Evolutionary conservation across 2,113 vertebrate genomes (phyloP), one percentile per base, ranked within the genome.

Genomic region (Hypanus sabinus): DNA sequence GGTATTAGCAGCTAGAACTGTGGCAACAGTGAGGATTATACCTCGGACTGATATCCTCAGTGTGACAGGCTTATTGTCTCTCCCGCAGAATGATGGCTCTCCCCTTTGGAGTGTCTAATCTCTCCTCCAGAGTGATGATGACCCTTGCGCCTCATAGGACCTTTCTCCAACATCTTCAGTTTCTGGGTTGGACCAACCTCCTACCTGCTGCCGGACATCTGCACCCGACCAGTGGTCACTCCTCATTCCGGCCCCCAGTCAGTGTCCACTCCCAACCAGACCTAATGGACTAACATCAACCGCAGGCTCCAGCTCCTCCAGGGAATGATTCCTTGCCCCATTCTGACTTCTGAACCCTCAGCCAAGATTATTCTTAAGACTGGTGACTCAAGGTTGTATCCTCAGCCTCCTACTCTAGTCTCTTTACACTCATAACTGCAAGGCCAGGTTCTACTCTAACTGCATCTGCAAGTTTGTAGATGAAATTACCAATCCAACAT

Each of bases 121-220:
- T 46, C 46, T 46, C 46, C 46, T 46, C 46, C 46, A 46, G 46
- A 46, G 46, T 46, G 46, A 46, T 3, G 46, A 46, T 46, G 46
- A 1, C 46, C 46, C 46, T 46, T 46, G 46, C 4, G 46, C 4
- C 46, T 46, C 46, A 46, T 46, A 46, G 46, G 46, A 46, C 46
- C 46, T 46, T 46, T 99, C 94, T 98, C 98, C 94, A 99, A 99
- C 96, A 98, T 99, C 96, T 99, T 99, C 95, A 99, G 97, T 95
- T 98, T 99, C 95, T 99, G 98, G 98, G 97, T 97, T 0, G 98
- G 98, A 94, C 97, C 96, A 94, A 97, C 97, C 1, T 97, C 97
- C 0, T 96, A 95, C 24, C 97, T 98, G 95, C 98, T 98, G 96
- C 98, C 98, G 96, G 98, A 98, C 95, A 95, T 97, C 97, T 8